Conservation (phyloP, 2,888 invertebrate species). For the Leucophenga maculata region DNA sequence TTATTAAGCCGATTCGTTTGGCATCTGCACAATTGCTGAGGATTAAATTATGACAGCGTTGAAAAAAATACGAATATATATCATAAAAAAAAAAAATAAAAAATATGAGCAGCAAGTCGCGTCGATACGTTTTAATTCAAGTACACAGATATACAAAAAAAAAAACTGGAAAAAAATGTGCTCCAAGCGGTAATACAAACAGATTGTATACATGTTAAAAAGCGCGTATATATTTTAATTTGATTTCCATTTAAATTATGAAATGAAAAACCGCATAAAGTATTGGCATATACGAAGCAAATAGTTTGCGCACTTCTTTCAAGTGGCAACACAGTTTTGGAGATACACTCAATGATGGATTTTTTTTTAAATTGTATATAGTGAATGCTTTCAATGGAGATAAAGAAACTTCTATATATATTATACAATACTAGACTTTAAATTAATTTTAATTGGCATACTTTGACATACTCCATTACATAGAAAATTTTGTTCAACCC, state of each 20-base stretch:
- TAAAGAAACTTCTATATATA: no score
- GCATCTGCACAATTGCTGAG: constrained; percentile 54
- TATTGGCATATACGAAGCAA: no score
- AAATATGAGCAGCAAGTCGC: not conserved
- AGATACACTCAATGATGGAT: no score
- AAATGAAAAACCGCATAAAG: not conserved
- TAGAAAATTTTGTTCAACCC: no score
- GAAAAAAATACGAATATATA: no score
- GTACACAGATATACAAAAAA: constrained; percentile 33
- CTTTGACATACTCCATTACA: no score
- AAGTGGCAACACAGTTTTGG: no score
- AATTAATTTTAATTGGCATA: no score
- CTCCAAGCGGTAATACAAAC: not conserved
- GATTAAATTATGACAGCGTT: constrained; percentile 57
- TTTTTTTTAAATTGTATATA: no score
- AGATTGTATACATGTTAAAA: constrained; percentile 43
- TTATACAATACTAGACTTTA: no score
- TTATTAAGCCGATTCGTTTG: constrained; percentile 47
- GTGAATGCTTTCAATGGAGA: no score
- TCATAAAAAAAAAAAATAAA: constrained; percentile 44
- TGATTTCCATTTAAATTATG: constrained; percentile 60
- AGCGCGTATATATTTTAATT: constrained; percentile 52
- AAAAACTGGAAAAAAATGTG: constrained; percentile 31
- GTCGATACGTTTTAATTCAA: constrained; percentile 22
- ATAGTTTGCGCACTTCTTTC: no score